Evolutionary conservation across 1,140 invertebrate species (phyloP).

Genomic region (Brachionus paranguensis): DNA sequence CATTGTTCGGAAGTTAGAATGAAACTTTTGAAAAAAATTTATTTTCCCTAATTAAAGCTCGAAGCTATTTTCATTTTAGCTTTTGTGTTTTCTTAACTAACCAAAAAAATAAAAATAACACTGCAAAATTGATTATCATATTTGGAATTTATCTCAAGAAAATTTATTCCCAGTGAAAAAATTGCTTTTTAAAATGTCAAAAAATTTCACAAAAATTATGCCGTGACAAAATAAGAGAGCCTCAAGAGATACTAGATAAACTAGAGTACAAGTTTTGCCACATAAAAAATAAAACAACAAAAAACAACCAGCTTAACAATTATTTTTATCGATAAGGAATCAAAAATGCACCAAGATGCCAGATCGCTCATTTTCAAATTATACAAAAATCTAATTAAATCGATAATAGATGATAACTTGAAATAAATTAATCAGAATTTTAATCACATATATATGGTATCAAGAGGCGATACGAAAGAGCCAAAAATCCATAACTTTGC

Average conservation of each 20-base stretch:
- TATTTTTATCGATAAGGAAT: conserved; percentile 1
- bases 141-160: background rate
- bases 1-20: background rate
- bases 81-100: background rate
- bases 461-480: background rate
- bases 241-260: background rate
- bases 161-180: background rate
- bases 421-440: conserved; percentile 23
- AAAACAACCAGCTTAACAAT: background rate
- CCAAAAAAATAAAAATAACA: background rate
- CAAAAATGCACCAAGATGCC: background rate
- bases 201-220: background rate
- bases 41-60: background rate
- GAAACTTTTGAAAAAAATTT: background rate
- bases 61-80: background rate
- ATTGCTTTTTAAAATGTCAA: background rate
- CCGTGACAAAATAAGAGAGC: background rate
- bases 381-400: conserved; percentile 31
- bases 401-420: conserved; percentile 21
- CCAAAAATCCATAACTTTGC: background rate
- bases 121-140: background rate
- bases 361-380: background rate
- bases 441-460: background rate
- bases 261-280: background rate
- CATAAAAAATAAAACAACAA: background rate